Evolutionary conservation across 2,797 vertebrate genomes (phyloP), one percentile per base, ranked within the genome.

Genomic region (Meda fulgida): DNA sequence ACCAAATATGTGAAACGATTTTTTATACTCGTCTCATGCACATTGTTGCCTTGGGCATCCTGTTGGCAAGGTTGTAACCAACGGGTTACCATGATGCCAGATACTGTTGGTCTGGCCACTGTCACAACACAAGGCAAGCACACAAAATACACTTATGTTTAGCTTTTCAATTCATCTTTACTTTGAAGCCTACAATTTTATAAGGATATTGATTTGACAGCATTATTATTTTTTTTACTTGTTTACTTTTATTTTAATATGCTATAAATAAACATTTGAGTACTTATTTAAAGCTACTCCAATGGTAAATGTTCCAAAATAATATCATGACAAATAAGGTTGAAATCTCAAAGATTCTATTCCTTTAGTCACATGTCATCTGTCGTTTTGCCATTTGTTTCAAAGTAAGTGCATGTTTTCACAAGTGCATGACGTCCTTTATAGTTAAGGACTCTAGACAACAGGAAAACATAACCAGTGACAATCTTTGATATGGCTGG

Each of bases 401-500:
- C 76, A 67, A 69, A 78, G 82, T 58, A 36, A 69, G 34, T 67
- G 81, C 34, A 71, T 79, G 29, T 60, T 84, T 79, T 71, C 21
- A 78, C 38, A 84, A 79, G 67, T 72, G 40, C 75, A 69, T 70
- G 65, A 69, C 58, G 73, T 70, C 65, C 53, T 84, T 79, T 71
- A 72, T 79, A 71, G 66, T 84, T 71, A 29, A 70, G 14, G 31
- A 69, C 31, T 69, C 23, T 10, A 80, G 78, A 80, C 63, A 77
- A 67, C n/a, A 23, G 34, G 60, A 69, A 70, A 84, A 78, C 48
- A 70, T 48, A 67, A 66, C 31, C 72, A 8, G 46, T 84, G 60
- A 69, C 55, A 78, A 58, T 66, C 75, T 84, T 84, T 84, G 73
- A 84, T 78, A 60, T 78, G 73, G n/a, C 73, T 78, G n/a, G 13